Percentiles rank a stretch among this genome's conserved stretches.
Evolutionary conservation across 2,113 vertebrate genomes (phyloP).

Genomic region (Myanophis thanlyinensis): DNA sequence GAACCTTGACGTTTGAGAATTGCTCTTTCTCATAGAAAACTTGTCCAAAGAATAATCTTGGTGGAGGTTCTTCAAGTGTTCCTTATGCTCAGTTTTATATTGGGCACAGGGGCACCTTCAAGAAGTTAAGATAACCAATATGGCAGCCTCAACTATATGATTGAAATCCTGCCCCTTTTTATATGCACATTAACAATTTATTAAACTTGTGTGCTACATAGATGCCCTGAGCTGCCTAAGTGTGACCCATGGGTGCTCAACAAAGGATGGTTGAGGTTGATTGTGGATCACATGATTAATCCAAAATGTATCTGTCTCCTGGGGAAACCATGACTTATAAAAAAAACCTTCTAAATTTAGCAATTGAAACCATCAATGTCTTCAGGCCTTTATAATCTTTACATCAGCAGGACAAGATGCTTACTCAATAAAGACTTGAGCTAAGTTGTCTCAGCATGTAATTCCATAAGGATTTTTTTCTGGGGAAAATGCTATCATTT

Average conservation of each 20-base stretch:
- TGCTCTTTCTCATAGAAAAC: background rate
- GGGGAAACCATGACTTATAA: slow-evolving; percentile 1
- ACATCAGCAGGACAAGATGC: slow-evolving; percentile 84
- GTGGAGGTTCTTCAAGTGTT: background rate
- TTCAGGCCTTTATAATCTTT: slow-evolving; percentile 64
- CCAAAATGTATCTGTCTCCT: background rate
- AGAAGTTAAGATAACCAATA: background rate
- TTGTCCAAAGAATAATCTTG: background rate
- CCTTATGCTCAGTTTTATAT: background rate
- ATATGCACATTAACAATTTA: background rate
- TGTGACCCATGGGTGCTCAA: background rate
- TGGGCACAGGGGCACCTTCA: background rate
- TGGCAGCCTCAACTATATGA: background rate
- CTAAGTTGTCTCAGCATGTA: slow-evolving; percentile 86
- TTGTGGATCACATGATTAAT: background rate
- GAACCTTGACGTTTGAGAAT: background rate
- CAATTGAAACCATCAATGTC: slow-evolving; percentile 54
- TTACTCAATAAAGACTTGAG: slow-evolving; percentile 88
- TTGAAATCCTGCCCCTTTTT: background rate
- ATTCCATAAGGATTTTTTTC: slow-evolving; percentile 85
- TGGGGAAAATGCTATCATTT: slow-evolving; percentile 92
- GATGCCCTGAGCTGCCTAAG: background rate
- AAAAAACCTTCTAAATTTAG: slow-evolving; percentile 54
- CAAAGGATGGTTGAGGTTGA: background rate
- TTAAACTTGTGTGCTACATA: background rate